A percentile compares a stretch with the other conserved stretches of the same genome.
These are phyloP conservation scores for Crocidura indochinensis DNA, from an alignment of 2,797 vertebrate genomes.

Conservation along the genomic window DNA sequence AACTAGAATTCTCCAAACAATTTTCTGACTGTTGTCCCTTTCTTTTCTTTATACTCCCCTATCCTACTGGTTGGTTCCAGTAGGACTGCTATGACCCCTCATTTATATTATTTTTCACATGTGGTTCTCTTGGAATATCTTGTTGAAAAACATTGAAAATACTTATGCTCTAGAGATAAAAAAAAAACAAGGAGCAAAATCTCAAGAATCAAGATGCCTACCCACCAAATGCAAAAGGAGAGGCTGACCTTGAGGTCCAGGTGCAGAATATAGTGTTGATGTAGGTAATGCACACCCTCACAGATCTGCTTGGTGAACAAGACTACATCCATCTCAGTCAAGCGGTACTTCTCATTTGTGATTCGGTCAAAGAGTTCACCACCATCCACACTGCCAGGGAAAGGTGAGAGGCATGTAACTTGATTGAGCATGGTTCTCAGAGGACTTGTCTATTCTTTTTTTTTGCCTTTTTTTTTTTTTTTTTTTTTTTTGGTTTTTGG, in stretches of 20 bases:
- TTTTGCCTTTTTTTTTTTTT: no score
- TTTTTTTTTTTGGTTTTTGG: no score
- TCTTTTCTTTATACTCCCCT: no score
- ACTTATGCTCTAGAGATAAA: neutral
- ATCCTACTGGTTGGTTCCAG: no score
- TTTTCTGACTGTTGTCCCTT: no score
- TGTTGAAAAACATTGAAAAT: no score
- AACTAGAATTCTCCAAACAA: no score
- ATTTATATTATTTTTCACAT: no score
- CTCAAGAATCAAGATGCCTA: neutral
- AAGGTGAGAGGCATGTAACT: neutral
- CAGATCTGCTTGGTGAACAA: conserved; percentile 95
- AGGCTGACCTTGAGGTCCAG: conserved; percentile 94
- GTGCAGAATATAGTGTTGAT: conserved; percentile 96
- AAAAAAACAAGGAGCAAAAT: no score
- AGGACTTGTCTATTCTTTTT: neutral
- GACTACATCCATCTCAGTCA: conserved; percentile 94
- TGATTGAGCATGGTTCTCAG: neutral
- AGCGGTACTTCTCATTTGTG: conserved; percentile 92
- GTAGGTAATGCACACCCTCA: conserved; percentile 94
- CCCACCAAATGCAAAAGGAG: rapidly evolving
- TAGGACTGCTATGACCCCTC: no score
- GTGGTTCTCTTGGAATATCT: no score
- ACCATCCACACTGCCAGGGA: conserved; percentile 92
- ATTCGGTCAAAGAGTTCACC: conserved; percentile 95